Evolutionary conservation across 2,113 vertebrate species (phyloP), one percentile per base, ranked within the genome.

Genomic region (Lepidothrix coronata): DNA sequence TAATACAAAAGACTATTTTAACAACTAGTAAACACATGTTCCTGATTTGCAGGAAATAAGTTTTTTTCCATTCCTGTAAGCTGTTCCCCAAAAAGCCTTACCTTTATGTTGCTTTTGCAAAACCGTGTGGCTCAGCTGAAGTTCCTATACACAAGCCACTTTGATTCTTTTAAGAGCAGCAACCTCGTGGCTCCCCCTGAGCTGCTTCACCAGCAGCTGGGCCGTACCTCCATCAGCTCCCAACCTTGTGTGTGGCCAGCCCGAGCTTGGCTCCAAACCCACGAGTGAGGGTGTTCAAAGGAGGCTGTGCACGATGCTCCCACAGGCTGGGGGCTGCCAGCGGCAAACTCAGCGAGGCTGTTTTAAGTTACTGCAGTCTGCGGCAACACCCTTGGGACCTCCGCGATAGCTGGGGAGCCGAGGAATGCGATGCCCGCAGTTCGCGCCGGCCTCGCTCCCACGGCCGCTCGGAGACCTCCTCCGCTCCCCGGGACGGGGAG

Each of bases 31-130:
- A 87, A 66, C 93, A 94, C 21, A 3, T 90, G 89, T 65, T 95
- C 73, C 54, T 76, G 58, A 94, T 95, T 92, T 92, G 28, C 88
- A 91, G 91, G 89, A 93, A 89, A 75, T 41, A 85, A 75, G 2
- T 21, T 61, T 83, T 83, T 96, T 95, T 30, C 67, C 17, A 28
- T 77, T 94, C 48, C 57, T 52, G 11, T 31, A 25, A 70, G 58
- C 71, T 58, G 55, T 8, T 93, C 31, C 61, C 35, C 35, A 6
- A 54, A 73, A 48, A 70, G 33, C 70, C 46, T 75, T 82, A 94
- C 88, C 85, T 96, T 86, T 66, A 22, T 14, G 35, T 14, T 51
- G 63, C 41, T 75, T 79, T 89, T 28, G 12, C 61, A 58, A 52
- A 75, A 7, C 68, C 11, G 7, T 0, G 18, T 3, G 24, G 13